These are phyloP conservation scores for Intellagama lesueurii DNA, from an alignment of 2,797 vertebrate species.

Conservation along the genomic window DNA sequence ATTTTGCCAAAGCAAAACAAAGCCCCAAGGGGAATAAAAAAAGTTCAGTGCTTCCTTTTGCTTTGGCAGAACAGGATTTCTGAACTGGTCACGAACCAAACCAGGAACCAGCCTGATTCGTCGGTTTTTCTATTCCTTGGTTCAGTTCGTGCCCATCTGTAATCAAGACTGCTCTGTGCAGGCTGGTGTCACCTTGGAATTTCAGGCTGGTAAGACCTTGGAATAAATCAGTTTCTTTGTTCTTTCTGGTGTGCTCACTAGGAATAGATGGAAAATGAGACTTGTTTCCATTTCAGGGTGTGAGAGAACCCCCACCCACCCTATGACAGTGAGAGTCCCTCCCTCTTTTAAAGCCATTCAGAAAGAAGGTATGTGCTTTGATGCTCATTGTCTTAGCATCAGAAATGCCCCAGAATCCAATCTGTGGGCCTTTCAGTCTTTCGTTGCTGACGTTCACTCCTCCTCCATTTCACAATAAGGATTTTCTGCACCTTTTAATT, in stretches of 20 bases:
- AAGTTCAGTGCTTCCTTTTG: too few species aligned
- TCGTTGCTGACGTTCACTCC: background rate
- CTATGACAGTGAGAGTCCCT: too few species aligned
- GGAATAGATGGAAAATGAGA: background rate
- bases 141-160: too few species aligned
- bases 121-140: too few species aligned
- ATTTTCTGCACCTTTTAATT: conserved; percentile 64
- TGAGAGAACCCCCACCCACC: rapidly evolving
- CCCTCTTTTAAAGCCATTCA: background rate
- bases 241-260: background rate
- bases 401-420: background rate
- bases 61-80: too few species aligned
- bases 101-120: too few species aligned
- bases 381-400: background rate
- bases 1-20: too few species aligned
- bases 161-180: background rate
- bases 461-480: background rate
- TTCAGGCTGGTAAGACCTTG: background rate
- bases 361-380: background rate
- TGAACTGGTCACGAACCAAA: too few species aligned
- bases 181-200: too few species aligned
- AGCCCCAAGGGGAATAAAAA: too few species aligned
- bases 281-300: background rate
- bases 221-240: background rate
- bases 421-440: background rate